Percentiles rank a stretch among this genome's conserved stretches.
Conservation (phyloP, 2,888 invertebrate species). For the Lycaena phlaeas region DNA sequence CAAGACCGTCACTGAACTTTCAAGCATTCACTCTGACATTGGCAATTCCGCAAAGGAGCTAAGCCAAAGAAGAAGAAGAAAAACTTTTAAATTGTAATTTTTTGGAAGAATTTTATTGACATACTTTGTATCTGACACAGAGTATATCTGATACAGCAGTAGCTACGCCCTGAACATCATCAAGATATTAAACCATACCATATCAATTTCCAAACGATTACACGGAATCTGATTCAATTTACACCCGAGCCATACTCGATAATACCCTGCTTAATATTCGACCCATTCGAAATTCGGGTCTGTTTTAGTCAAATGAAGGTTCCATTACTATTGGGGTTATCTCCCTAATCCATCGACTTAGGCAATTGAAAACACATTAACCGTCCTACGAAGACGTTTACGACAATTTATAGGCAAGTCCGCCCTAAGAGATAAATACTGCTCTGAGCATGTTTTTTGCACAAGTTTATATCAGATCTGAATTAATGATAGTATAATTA, state of each 20-base stretch:
- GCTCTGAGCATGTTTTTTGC: slow-evolving; percentile 16
- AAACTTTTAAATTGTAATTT: too few species aligned
- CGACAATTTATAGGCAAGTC: slow-evolving; percentile 38
- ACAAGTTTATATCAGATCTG: slow-evolving; percentile 15
- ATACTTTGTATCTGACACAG: too few species aligned
- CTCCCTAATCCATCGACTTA: slow-evolving; percentile 38
- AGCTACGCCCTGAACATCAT: too few species aligned
- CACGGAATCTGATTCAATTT: slow-evolving; percentile 21
- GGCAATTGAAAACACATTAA: slow-evolving; percentile 45
- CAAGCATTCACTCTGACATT: too few species aligned
- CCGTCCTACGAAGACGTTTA: slow-evolving; percentile 38
- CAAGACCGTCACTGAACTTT: too few species aligned
- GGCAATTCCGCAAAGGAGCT: too few species aligned
- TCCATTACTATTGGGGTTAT: slow-evolving; percentile 28
- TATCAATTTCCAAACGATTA: slow-evolving; percentile 8
- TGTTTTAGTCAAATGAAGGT: slow-evolving; percentile 18
- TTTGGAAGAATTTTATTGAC: too few species aligned
- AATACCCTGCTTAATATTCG: slow-evolving; percentile 18
- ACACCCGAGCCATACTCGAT: slow-evolving; percentile 12
- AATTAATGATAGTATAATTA: too few species aligned
- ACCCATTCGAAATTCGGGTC: slow-evolving; percentile 13
- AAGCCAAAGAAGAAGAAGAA: too few species aligned
- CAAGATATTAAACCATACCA: too few species aligned
- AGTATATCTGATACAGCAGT: too few species aligned
- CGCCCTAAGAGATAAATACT: slow-evolving; percentile 17